Conservation (phyloP, 1,140 invertebrate genomes). For the Chrysopa pallens region DNA sequence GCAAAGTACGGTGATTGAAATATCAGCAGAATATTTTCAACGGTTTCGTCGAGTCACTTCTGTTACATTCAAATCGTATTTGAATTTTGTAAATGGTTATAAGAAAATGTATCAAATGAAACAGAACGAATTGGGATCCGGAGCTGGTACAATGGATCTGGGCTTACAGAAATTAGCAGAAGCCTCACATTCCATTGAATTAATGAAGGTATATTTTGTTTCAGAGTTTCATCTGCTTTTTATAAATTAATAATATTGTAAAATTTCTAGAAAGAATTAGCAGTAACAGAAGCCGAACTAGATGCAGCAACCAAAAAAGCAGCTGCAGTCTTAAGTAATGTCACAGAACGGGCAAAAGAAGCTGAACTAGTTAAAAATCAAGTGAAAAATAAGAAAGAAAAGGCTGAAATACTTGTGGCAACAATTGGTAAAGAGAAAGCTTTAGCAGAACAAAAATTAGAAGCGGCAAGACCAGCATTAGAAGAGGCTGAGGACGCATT, state of each 20-base stretch:
- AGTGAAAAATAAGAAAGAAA: conserved; percentile 88
- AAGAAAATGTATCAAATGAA: conserved; percentile 85
- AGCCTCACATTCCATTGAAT: conserved; percentile 78
- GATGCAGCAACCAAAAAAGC: conserved; percentile 75
- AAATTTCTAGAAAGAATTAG: conserved; percentile 48
- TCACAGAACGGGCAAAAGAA: conserved; percentile 80
- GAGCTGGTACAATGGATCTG: conserved; percentile 83
- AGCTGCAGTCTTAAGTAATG: conserved; percentile 69
- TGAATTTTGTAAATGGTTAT: conserved; percentile 90
- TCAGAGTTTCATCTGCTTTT: too few species aligned
- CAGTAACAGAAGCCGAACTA: conserved; percentile 85
- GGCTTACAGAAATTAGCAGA: conserved; percentile 86
- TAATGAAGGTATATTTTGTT: conserved; percentile 38
- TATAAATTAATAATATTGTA: neutral
- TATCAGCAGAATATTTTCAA: conserved; percentile 83
- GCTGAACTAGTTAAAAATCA: conserved; percentile 91
- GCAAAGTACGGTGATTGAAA: conserved; percentile 80
- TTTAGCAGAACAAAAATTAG: conserved; percentile 79
- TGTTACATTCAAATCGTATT: conserved; percentile 92
- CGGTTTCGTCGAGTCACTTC: conserved; percentile 81
- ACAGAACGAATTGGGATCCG: conserved; percentile 72
- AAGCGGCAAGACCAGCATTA: conserved; percentile 76
- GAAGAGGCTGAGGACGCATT: conserved; percentile 89
- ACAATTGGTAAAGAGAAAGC: conserved; percentile 84
- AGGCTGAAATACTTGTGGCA: conserved; percentile 78